These are phyloP conservation scores for Drosophila teissieri DNA, from an alignment of 1,140 invertebrate species.

Conservation along the genomic window DNA sequence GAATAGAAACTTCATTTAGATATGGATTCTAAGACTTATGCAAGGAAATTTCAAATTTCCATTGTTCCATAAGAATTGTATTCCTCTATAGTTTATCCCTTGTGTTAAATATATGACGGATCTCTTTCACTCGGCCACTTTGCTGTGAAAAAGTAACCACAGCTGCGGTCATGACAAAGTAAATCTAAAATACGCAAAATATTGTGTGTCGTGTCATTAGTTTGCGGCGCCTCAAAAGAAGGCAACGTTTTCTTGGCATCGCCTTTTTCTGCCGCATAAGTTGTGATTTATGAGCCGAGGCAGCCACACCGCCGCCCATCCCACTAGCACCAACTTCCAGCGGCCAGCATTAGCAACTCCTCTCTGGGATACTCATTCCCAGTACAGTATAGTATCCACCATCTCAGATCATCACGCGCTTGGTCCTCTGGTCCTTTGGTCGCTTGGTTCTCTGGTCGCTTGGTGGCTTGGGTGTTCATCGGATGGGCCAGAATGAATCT, in stretches of 20 bases:
- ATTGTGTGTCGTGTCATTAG: slow-evolving; percentile 42
- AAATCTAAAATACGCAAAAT: slow-evolving; percentile 41
- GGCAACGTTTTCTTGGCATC: slow-evolving; percentile 24
- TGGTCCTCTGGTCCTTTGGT: background rate
- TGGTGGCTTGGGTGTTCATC: slow-evolving; percentile 18
- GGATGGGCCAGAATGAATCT: too few relatives aligned
- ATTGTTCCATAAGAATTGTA: too few relatives aligned
- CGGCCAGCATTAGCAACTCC: slow-evolving; percentile 13
- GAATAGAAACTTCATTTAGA: too few relatives aligned
- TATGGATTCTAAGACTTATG: too few relatives aligned
- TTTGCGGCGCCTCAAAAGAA: slow-evolving; percentile 28
- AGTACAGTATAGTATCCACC: background rate
- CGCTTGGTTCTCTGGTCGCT: background rate
- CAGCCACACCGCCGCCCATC: slow-evolving; percentile 21
- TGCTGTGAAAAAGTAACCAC: background rate
- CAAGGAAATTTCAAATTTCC: too few relatives aligned
- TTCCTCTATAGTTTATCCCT: background rate
- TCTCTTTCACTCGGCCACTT: background rate
- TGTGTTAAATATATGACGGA: background rate
- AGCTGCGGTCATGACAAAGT: slow-evolving; percentile 29
- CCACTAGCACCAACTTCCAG: slow-evolving; percentile 6
- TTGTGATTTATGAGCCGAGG: slow-evolving; percentile 65
- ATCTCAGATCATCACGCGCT: slow-evolving; percentile 33
- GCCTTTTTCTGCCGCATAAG: slow-evolving; percentile 25
- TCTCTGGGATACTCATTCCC: background rate